Conservation (phyloP, 2,888 invertebrate species). For the Heliconius charithonia region DNA sequence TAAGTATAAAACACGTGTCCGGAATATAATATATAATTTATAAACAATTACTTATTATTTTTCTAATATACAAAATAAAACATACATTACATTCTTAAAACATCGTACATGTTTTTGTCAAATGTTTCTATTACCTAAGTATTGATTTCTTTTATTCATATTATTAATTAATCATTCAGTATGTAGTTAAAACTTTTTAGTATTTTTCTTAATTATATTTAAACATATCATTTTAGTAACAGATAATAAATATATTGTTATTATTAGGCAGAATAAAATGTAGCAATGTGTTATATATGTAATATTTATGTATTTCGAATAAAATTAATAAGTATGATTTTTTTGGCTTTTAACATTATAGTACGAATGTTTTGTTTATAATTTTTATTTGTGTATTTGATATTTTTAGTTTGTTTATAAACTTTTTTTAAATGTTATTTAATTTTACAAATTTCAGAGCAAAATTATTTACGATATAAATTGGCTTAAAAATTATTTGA, state of each 20-base stretch:
- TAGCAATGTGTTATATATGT: too few relatives aligned
- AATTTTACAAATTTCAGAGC: not conserved
- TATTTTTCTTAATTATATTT: constrained; percentile 9
- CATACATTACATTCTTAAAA: not conserved
- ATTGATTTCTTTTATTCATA: not conserved
- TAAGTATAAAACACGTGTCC: not conserved
- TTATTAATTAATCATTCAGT: too few relatives aligned
- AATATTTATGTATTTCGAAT: too few relatives aligned
- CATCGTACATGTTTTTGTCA: not conserved
- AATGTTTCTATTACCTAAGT: not conserved
- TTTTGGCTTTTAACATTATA: constrained; percentile 1
- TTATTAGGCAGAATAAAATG: constrained; percentile 1
- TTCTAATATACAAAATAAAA: not conserved
- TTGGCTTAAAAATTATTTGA: constrained; percentile 24
- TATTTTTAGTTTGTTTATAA: not conserved
- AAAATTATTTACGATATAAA: constrained; percentile 3
- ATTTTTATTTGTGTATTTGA: constrained; percentile 1
- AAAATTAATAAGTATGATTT: not conserved
- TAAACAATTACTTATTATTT: not conserved
- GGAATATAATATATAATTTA: not conserved
- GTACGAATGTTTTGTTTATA: not conserved
- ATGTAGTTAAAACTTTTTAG: not conserved
- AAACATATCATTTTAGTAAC: constrained; percentile 20
- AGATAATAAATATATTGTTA: constrained; percentile 4
- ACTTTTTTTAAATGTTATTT: constrained; percentile 14